phyloP scores from a whole-genome alignment of 2,113 vertebrate species.

The Ammodramus savannarum region DNA sequence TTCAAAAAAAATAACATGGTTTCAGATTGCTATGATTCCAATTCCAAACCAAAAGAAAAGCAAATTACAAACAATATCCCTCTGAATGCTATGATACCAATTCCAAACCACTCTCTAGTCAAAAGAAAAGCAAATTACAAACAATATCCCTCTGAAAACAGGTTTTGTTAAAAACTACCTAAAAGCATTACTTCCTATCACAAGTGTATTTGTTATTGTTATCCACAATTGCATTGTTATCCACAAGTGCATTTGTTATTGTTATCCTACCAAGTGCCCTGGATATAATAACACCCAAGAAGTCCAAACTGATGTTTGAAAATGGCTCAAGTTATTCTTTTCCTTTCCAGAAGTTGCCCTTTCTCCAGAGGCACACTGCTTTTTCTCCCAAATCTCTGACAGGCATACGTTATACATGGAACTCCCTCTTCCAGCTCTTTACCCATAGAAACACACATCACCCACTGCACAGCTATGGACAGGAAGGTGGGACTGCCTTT shows the following conservation, averaged over 20 bases:
- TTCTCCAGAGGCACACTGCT: background rate
- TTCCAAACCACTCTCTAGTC: background rate
- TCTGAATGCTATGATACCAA: no score
- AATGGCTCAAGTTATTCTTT: background rate
- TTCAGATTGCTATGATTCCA: background rate
- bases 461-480: background rate
- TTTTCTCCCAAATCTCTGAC: background rate
- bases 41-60: background rate
- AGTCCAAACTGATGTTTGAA: background rate
- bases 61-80: background rate
- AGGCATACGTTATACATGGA: fast-evolving
- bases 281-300: background rate
- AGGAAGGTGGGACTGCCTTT: background rate
- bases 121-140: background rate
- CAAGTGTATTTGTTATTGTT: background rate
- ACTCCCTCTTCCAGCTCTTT: background rate
- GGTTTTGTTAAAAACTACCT: background rate
- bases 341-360: background rate
- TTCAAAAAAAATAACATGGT: background rate
- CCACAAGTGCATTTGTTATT: background rate
- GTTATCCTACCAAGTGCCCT: background rate
- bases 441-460: background rate
- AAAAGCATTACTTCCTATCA: background rate
- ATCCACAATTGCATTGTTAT: background rate
- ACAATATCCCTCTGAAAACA: background rate